Conservation (phyloP, 2,113 vertebrate species). For the Puffinus mauretanicus region DNA sequence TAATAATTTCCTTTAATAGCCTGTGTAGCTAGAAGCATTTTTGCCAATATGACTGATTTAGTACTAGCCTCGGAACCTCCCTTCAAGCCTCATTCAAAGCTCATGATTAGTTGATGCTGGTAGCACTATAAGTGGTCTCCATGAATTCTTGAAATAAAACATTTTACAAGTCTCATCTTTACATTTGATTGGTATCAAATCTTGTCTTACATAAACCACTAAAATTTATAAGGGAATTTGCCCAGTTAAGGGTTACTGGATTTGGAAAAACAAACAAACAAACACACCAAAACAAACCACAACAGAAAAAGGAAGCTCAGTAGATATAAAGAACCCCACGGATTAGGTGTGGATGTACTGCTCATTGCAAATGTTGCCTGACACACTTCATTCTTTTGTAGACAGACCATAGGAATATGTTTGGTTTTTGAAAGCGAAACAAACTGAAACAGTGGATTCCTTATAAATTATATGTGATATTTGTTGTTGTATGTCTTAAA, state of each 20-base stretch:
- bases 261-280: neutral
- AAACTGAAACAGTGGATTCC: neutral
- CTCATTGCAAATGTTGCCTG: neutral
- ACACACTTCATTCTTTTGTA: neutral
- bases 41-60: neutral
- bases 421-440: neutral
- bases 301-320: neutral
- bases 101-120: neutral
- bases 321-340: neutral
- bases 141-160: neutral
- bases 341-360: neutral
- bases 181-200: neutral
- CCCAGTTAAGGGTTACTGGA: neutral
- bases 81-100: neutral
- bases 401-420: neutral
- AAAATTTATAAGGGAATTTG: neutral
- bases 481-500: neutral
- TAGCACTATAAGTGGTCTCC: neutral
- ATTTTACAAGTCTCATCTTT: neutral
- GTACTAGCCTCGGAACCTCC: neutral
- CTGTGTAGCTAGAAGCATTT: neutral
- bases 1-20: neutral
- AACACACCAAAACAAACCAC: rapidly evolving
- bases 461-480: neutral
- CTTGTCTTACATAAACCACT: neutral